Percentiles rank a stretch among this genome's conserved stretches.
Evolutionary conservation across 2,113 vertebrate genomes (phyloP).

Genomic region (Nannobrachium achirus): DNA sequence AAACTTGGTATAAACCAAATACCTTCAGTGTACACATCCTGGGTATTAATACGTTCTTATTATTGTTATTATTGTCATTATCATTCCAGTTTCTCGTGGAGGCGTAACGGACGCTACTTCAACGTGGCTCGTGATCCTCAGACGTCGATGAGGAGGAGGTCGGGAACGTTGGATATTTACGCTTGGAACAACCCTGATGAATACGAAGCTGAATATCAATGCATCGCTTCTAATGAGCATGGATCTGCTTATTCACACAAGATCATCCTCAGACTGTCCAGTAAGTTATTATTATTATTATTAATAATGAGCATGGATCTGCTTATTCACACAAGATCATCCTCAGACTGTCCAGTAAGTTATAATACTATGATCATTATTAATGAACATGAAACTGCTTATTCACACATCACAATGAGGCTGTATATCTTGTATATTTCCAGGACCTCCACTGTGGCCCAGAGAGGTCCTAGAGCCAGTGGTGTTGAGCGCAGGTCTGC

Average conservation of each 20-base stretch:
- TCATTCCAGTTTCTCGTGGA: slow-evolving; percentile 96
- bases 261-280: slow-evolving; percentile 92
- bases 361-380: too few species aligned
- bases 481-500: slow-evolving; percentile 89
- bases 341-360: slow-evolving; percentile 94
- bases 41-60: too few species aligned
- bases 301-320: slow-evolving; percentile 87
- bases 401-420: too few species aligned
- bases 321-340: slow-evolving; percentile 92
- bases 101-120: slow-evolving; percentile 91
- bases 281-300: slow-evolving; percentile 79
- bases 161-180: slow-evolving; percentile 92
- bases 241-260: slow-evolving; percentile 93
- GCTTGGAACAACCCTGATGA: slow-evolving; percentile 89
- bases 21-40: too few species aligned
- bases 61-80: too few species aligned
- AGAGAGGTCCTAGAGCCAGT: slow-evolving; percentile 94
- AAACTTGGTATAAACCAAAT: too few species aligned
- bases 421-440: too few species aligned
- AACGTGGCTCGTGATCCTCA: slow-evolving; percentile 92
- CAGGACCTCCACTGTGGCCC: slow-evolving; percentile 94
- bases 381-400: too few species aligned
- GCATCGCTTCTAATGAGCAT: slow-evolving; percentile 89
- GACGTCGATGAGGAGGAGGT: slow-evolving; percentile 86
- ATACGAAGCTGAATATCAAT: slow-evolving; percentile 97